These are phyloP conservation scores for Ophioderma brevispina DNA, from an alignment of 35 echinoderm and acorn worm species.

Conservation along the genomic window DNA sequence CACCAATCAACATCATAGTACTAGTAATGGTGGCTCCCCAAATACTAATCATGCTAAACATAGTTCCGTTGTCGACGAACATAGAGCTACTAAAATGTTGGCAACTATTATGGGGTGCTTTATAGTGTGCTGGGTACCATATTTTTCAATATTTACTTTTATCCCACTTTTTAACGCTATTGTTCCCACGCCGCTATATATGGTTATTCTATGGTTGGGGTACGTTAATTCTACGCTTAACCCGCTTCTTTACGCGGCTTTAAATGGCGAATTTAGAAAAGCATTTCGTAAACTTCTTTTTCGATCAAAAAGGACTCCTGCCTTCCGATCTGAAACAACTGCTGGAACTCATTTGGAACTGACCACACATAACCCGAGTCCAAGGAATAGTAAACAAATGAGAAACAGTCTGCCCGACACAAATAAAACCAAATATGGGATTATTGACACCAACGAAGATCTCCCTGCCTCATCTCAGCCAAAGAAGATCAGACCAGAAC, in stretches of 20 bases:
- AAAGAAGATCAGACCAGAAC: neutral
- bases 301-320: neutral
- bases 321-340: neutral
- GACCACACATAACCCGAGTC: neutral
- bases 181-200: constrained; percentile 21
- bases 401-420: neutral
- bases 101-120: constrained; percentile 81
- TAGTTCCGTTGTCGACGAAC: constrained; percentile 65
- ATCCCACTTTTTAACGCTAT: constrained; percentile 13
- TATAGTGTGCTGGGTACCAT: constrained; percentile 82
- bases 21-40: constrained; percentile 3
- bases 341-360: neutral
- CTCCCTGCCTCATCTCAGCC: neutral
- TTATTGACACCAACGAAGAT: neutral
- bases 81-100: constrained; percentile 75
- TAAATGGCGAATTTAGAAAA: constrained; percentile 75
- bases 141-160: constrained; percentile 80
- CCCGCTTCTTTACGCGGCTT: constrained; percentile 64
- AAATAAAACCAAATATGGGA: neutral
- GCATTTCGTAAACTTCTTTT: constrained; percentile 63
- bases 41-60: neutral
- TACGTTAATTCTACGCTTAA: constrained; percentile 70
- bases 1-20: neutral
- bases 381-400: neutral
- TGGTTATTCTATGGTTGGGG: constrained; percentile 65